Evolutionary conservation across 1,140 invertebrate species (phyloP).

Genomic region (Drosophila trapezifrons): DNA sequence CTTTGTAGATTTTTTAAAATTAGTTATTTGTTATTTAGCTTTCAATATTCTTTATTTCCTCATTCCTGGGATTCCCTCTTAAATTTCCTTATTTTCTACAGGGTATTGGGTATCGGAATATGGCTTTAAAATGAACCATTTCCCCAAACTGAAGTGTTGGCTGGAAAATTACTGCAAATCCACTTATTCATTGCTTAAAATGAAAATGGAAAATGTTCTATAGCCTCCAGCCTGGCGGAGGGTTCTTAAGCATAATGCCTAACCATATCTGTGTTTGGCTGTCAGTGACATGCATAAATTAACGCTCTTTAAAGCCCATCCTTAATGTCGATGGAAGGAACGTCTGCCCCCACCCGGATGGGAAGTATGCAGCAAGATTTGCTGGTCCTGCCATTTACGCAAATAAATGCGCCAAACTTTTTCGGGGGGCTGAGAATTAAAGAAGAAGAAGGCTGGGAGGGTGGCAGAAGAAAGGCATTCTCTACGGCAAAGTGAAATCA

Average conservation of each 20-base stretch:
- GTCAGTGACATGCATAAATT: constrained; percentile 57
- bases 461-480: not conserved
- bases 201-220: constrained; percentile 22
- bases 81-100: not conserved
- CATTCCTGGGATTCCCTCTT: fast-evolving
- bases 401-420: constrained; percentile 55
- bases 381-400: constrained; percentile 51
- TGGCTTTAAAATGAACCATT: constrained; percentile 6
- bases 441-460: not conserved
- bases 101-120: not conserved
- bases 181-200: constrained; percentile 32
- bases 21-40: not conserved
- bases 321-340: not conserved
- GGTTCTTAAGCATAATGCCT: constrained; percentile 21
- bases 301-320: constrained; percentile 30
- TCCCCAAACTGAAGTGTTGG: constrained; percentile 2
- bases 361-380: constrained; percentile 57
- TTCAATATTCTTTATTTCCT: not conserved
- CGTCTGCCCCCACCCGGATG: not conserved
- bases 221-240: not conserved
- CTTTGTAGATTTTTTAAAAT: not conserved
- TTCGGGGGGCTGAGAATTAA: not conserved
- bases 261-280: constrained; percentile 29
- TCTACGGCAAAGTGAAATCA: constrained; percentile 46
- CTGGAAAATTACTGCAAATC: constrained; percentile 34